phyloP scores from a whole-genome alignment of 2,888 invertebrate species.

The Hyposoter dolosus region DNA sequence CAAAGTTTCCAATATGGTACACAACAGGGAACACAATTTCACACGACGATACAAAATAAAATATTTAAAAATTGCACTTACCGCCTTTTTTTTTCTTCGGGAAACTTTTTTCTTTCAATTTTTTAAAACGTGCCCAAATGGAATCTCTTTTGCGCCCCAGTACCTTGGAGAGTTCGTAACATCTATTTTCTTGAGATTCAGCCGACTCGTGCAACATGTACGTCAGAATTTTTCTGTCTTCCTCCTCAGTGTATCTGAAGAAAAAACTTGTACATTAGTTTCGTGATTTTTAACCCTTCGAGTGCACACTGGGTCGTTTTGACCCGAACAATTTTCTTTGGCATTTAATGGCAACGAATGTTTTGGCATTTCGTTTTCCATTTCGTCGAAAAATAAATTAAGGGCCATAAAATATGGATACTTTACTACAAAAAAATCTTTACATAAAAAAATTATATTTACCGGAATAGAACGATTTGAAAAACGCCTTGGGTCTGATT shows the following conservation, averaged over 20 bases:
- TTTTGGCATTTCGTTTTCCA: too few species aligned
- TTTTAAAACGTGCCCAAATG: conserved; percentile 72
- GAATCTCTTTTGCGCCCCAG: conserved; percentile 74
- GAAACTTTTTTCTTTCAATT: conserved; percentile 10
- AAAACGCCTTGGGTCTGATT: too few species aligned
- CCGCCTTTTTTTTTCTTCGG: conserved; percentile 29
- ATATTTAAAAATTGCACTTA: not conserved
- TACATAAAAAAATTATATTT: too few species aligned
- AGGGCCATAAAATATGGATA: too few species aligned
- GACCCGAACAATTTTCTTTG: too few species aligned
- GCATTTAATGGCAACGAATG: too few species aligned
- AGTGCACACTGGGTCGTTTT: not conserved
- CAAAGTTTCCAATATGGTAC: not conserved
- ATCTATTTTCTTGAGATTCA: conserved; percentile 61
- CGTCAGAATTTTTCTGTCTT: conserved; percentile 74
- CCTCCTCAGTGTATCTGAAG: conserved; percentile 70
- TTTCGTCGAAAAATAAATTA: too few species aligned
- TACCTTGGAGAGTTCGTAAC: conserved; percentile 71
- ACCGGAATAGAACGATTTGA: too few species aligned
- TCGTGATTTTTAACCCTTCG: not conserved
- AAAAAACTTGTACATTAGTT: not conserved
- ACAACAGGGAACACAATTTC: too few species aligned
- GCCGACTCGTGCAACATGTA: conserved; percentile 66
- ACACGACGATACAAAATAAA: not conserved
- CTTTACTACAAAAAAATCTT: too few species aligned